These are phyloP conservation scores for Copsychus sechellarum DNA, from an alignment of 2,113 vertebrate species.

Conservation along the genomic window DNA sequence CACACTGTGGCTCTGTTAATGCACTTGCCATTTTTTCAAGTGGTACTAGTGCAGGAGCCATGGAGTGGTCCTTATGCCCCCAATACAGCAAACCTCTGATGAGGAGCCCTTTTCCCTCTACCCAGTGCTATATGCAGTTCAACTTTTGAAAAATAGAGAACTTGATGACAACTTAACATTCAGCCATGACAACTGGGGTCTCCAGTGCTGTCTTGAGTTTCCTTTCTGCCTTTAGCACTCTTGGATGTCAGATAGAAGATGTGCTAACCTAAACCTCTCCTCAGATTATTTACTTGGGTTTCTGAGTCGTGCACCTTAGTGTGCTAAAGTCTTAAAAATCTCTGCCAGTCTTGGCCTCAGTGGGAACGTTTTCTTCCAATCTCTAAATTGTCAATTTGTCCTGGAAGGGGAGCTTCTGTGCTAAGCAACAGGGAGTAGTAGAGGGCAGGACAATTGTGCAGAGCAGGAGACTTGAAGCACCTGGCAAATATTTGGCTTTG, in stretches of 20 bases:
- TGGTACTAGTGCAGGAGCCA: not conserved
- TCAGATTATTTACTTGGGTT: not conserved
- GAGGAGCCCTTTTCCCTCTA: not conserved
- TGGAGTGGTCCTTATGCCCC: not conserved
- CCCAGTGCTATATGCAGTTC: not conserved
- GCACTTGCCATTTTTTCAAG: conserved; percentile 32
- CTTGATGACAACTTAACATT: not conserved
- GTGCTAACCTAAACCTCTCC: not conserved
- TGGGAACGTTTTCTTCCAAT: not conserved
- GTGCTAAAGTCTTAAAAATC: not conserved
- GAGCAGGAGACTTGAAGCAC: conserved; percentile 41
- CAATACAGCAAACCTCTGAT: not conserved
- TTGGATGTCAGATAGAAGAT: not conserved
- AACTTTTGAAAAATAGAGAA: not conserved
- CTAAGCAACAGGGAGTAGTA: conserved; percentile 20
- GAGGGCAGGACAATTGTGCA: not conserved
- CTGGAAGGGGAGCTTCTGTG: conserved; percentile 17
- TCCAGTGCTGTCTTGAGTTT: not conserved
- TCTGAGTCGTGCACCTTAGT: not conserved
- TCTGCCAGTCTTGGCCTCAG: not conserved
- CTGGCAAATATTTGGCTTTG: conserved; percentile 28
- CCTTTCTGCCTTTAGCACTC: not conserved
- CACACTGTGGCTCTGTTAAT: not conserved
- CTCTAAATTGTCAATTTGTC: conserved; percentile 34
- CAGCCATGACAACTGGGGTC: not conserved